Evolutionary conservation across 2,888 invertebrate genomes (phyloP), one percentile per base, ranked within the genome.

Genomic region (Luffia ferchaultella): DNA sequence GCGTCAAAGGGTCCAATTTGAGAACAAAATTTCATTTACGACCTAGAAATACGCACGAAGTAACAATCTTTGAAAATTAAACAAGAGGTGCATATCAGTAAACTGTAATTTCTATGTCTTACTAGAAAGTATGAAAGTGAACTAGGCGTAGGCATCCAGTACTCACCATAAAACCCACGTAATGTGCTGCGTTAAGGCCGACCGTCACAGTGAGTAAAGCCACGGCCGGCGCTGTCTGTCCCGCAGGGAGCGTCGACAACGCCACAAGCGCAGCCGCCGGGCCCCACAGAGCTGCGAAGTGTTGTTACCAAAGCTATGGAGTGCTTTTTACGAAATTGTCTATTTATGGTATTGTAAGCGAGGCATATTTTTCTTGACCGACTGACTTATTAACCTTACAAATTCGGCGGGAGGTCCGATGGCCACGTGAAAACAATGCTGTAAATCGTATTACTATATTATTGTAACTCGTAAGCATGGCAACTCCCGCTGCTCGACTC

Each of bases 171-270:
- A 89, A 92, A 1, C 93, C 93, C 45, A 90, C 88, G 58, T 90
- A 93, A 49, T 90, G 88, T 1, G 90, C 90, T 0, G 92, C 89
- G 60, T 93, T 93, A 2, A 91, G 83, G 0, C 92, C 90, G 0
- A 93, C 91, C 0, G 93, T 90, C 18, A 91, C 61, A 0, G 91
- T 87, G 0, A 94, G 76, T 45, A 93, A 73, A 0, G 75, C 70
- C 1, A 93, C 88, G 0, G 92, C 91, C 7, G 88, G 58, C 1
- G 73, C 66, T 1, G 87, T 65, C 55, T 88, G 76, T 0, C 87
- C 88, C 0, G 80, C 65, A 0, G 79, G 79, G 1, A 88, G 74
- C 58, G 86, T 87, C 5, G 87, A 87, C 18, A 93, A 71, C 0
- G 80, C 85, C 2, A 92, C 73, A n/a, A 93, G 67, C 0, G 91